Evolutionary conservation across 2,888 invertebrate species (phyloP), one percentile per base, ranked within the genome.

Genomic region (Habroteleia sp.): DNA sequence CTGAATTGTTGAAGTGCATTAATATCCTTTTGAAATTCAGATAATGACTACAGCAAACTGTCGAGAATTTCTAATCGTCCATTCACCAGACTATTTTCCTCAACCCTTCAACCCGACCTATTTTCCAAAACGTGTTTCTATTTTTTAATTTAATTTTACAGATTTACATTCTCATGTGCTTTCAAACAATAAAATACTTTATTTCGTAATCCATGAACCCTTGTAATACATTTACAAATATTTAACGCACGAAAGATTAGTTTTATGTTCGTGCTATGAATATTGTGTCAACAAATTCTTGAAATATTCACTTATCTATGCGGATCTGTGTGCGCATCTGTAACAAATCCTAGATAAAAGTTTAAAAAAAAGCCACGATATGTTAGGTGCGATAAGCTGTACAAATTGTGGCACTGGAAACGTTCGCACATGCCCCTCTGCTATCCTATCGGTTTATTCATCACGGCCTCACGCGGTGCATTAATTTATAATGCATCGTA

Each of bases 401-500:
- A 56, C 63, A 63, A 62, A 63, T 63, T 63, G 54, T 39, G 37
- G 20, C 48, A 31, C 23, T 41, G 48, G 65, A 56, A 72, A 58
- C 33, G 72, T 65, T 72, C 44, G 63, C 62, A 50, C 46, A 54
- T 68, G 54, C 17, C 41, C 23, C 44, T 33, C 16, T 10, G 7
- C 29, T 27, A 23, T 29, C 17, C 35, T 60, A 69, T 69, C 69
- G 69, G 41, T 69, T 52, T 60, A 62, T 50, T 52, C 60, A 60
- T 69, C 68, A 60, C 68, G 35, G 50, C 13, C 27, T 39, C 50
- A 50, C 50, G 41, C 31, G 8, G 46, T 14, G 25, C 60, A 62
- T 69, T 69, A 69, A 69, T 69, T 69, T 58, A 69, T 69, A 52
- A 69, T 62, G 60, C 52, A 58, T 46, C 58, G 68, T 58, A 48